phyloP scores from a whole-genome alignment of 2,113 vertebrate species.

The Melanocharis versteri region DNA sequence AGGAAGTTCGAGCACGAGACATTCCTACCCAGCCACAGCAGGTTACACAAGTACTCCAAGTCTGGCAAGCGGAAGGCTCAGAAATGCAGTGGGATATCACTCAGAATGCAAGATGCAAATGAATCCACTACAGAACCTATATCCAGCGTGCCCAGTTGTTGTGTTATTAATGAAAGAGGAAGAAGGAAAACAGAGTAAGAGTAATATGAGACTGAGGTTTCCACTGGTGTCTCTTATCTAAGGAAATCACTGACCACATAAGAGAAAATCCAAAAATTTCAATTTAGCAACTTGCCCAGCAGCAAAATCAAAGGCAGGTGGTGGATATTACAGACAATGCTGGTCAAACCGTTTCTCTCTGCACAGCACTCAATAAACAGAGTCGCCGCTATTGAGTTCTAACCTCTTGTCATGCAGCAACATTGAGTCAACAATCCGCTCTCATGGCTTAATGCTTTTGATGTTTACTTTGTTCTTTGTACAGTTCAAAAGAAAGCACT shows the following conservation, averaged over 20 bases:
- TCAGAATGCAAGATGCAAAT: not conserved
- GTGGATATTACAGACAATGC: not conserved
- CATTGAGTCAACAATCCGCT: constrained; percentile 69
- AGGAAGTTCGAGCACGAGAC: accelerated
- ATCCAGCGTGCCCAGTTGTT: not conserved
- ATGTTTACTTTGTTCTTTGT: constrained; percentile 77
- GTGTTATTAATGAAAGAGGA: not conserved
- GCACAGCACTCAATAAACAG: constrained; percentile 46
- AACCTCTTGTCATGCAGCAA: constrained; percentile 65
- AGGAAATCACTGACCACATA: not conserved
- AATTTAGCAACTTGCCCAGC: not conserved
- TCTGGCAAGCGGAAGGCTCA: not conserved
- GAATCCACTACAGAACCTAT: not conserved
- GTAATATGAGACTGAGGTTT: not conserved
- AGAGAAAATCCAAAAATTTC: constrained; percentile 5
- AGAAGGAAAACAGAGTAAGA: not conserved
- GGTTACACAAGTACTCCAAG: not conserved
- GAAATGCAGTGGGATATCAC: not conserved
- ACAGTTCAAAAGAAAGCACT: constrained; percentile 76
- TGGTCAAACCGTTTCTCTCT: constrained; percentile 44
- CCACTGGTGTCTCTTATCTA: not conserved
- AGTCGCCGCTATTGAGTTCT: constrained; percentile 36
- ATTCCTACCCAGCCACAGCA: not conserved
- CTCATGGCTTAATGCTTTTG: constrained; percentile 69
- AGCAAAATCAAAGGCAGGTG: constrained; percentile 38